Percentiles rank a stretch among this genome's conserved stretches.
Conservation (phyloP, 2,113 vertebrate genomes). For the Prunella himalayana region DNA sequence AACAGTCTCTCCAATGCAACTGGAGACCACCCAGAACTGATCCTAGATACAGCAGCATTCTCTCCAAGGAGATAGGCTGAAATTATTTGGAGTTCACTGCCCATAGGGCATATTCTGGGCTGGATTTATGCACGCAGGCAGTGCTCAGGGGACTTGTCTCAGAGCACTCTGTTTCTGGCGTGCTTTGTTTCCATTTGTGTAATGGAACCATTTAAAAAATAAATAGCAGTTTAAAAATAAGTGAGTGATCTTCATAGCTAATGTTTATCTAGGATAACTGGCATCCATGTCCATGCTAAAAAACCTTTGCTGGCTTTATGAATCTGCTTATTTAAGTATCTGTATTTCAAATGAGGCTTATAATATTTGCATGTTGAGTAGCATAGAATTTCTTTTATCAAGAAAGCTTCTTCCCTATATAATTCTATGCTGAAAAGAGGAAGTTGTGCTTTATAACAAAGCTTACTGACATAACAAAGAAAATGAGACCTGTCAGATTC, state of each 20-base stretch:
- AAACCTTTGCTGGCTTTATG: background rate
- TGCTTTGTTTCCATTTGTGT: slow-evolving; percentile 41
- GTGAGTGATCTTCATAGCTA: background rate
- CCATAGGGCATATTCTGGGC: background rate
- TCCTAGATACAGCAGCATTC: background rate
- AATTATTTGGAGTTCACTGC: slow-evolving; percentile 7
- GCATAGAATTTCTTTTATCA: background rate
- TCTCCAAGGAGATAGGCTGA: slow-evolving; percentile 17
- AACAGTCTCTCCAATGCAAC: background rate
- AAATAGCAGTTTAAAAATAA: slow-evolving; percentile 59
- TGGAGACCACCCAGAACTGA: slow-evolving; percentile 45
- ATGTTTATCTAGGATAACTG: slow-evolving; percentile 27
- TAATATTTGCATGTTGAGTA: background rate
- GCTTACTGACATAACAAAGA: background rate
- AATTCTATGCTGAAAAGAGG: background rate
- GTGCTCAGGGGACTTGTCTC: slow-evolving; percentile 15
- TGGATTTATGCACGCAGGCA: background rate
- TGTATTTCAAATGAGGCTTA: background rate
- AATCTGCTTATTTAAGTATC: slow-evolving; percentile 21
- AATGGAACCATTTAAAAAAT: slow-evolving; percentile 48
- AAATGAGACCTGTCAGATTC: background rate
- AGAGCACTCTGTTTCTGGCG: background rate
- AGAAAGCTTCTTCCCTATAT: background rate
- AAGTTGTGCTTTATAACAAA: background rate
- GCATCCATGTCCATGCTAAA: background rate